Base-by-base conservation (phyloP, 2,888 invertebrate species). In the Xestia sexstrigata region DNA sequence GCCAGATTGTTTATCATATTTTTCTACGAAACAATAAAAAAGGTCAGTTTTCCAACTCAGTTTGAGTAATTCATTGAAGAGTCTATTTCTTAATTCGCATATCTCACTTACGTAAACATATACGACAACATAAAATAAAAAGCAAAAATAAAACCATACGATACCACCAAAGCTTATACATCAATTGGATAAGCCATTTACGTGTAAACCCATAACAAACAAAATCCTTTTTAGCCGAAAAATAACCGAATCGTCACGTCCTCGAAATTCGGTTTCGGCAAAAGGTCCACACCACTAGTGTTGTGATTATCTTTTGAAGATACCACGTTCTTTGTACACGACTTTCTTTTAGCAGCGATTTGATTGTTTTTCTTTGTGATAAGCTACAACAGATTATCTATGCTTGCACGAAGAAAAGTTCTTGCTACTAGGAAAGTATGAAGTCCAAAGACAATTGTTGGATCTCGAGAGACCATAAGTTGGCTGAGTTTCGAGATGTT, bases 321-420 rank as follows among this genome's bases (percentile, higher is more conserved):
- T 87, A 85, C 77, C 66, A 65, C 63, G n/a, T 73, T 69, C 78
- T 84, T 85, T 85, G 76, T 72, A 70, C 42, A 74, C 49, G 71
- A 77, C 49, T 77, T 85, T 85, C 81, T 87, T 87, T 87, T 74
- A 30, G 39, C 70, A 52, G 60, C 78, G 79, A 78, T 81, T 84
- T 84, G 74, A 84, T 87, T 85, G 82, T 82, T 79, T 79, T 87
- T 85, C 81, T 81, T 79, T 84, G 84, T 74, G 83, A 81, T 81
- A 81, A 39, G 67, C 60, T 63, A 74, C 55, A 60, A 65, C 35
- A 42, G 76, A 78, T 77, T 83, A 78, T 85, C 81, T 85, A 66
- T 30, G 30, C 52, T 55, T 47, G 66, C 69, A 76, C 52, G 74
- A 42, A 69, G 20, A 47, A 65, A 65, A 72, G 60, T 75, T 83